These are phyloP conservation scores for Hyles euphorbiae DNA, from an alignment of 1,140 invertebrate species.

Conservation along the genomic window DNA sequence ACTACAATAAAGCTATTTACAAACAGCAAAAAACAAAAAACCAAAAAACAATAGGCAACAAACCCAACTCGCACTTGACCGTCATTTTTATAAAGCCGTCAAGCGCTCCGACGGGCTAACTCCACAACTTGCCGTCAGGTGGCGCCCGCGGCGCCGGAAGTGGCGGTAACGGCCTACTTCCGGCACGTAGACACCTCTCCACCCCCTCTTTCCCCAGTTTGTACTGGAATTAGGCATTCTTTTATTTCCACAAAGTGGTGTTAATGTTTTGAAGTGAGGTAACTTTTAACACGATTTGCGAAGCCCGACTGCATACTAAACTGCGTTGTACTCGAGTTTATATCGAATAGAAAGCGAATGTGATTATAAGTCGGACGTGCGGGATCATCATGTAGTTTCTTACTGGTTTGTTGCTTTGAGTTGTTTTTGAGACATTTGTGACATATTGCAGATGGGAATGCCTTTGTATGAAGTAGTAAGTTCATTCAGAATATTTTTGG, in stretches of 20 bases:
- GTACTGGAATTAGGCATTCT: constrained; percentile 20
- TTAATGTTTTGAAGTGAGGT: constrained; percentile 11
- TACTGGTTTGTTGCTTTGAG: too few species aligned
- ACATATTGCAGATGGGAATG: too few species aligned
- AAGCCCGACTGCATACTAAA: constrained; percentile 2
- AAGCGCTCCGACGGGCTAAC: constrained; percentile 9
- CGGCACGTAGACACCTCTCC: constrained; percentile 35
- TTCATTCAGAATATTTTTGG: too few species aligned
- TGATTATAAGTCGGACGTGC: too few species aligned
- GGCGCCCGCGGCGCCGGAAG: constrained; percentile 28
- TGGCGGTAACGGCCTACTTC: constrained; percentile 42
- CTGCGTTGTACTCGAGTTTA: neutral
- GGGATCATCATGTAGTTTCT: too few species aligned
- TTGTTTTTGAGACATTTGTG: too few species aligned
- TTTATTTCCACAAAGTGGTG: constrained; percentile 16
- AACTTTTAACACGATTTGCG: constrained; percentile 11
- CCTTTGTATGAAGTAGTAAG: too few species aligned
- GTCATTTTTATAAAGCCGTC: constrained; percentile 1
- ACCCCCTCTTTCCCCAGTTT: neutral
- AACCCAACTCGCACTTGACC: too few species aligned
- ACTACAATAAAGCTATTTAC: too few species aligned
- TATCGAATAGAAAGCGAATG: too few species aligned
- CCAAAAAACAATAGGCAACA: too few species aligned
- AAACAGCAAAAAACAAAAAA: too few species aligned
- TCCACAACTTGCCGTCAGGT: constrained; percentile 32